Base-by-base conservation (phyloP, 2,888 invertebrate genomes). In the Alcis repandata region DNA sequence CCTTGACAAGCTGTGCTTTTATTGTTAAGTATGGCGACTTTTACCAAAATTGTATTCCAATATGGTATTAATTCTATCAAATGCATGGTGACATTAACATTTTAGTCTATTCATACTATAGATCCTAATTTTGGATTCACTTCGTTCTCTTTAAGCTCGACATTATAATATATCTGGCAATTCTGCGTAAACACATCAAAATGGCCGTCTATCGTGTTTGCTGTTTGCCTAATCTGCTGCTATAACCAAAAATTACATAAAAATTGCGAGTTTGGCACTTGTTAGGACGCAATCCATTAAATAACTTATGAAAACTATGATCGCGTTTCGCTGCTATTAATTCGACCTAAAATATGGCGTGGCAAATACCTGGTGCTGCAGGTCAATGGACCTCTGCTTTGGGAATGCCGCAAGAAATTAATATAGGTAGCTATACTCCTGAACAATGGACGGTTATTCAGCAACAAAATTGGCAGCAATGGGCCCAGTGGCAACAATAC, bases 401-500 rank as follows among this genome's bases (percentile, higher is more conserved):
- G 69, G 74, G 79, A 6, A 79, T 87, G 79, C 76, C 85, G 32
- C 69, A 67, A 49, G 87, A 90, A 65, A 82, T 88, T 80, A 87
- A 77, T 67, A 84, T 91, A 83, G 84, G 82, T 6, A 66, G 57
- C 19, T 95, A 95, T 71, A 94, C 95, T 7, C 86, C 95, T 46
- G 96, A 96, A 74, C 96, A 96, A 84, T 96, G 96, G 96, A 92
- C 95, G 46, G 90, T 94, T 73, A 92, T 95, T 86, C 96, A 96
- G 79, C 96, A 96, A 74, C 95, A 96, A 82, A 95, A 95, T 78
- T 96, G 96, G 95, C 95, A 95, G 71, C 96, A 96, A 74, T 96
- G 96, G 95, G 94, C 95, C 10, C 96, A 96, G 74, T 96, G 96
- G 96, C 96, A 96, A 77, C 95, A 96, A 77, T 96, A 96, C 87